Evolutionary conservation across 2,888 invertebrate species (phyloP).

Genomic region (Bruchidius siliquastri): DNA sequence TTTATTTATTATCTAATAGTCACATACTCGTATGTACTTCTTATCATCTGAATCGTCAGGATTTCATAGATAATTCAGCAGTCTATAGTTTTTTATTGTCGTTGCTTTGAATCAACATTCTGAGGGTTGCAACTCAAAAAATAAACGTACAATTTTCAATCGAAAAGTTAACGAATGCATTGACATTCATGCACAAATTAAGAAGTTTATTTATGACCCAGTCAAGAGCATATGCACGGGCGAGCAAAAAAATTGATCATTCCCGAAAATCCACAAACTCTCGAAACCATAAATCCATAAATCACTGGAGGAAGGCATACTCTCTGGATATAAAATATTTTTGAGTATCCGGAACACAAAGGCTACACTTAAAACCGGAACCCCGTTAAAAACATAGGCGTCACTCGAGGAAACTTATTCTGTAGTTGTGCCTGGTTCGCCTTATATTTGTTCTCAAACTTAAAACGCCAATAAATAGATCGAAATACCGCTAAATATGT

Average conservation of each 20-base stretch:
- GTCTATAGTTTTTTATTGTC: no score
- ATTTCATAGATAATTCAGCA: no score
- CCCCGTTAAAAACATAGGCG: neutral
- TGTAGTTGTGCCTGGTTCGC: no score
- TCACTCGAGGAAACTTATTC: neutral
- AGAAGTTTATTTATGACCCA: neutral
- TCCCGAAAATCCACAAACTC: neutral
- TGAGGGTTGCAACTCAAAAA: no score
- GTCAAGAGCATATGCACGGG: neutral
- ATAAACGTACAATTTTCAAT: no score
- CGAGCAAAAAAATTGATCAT: neutral
- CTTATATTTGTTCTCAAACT: no score
- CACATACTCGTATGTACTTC: no score
- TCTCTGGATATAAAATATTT: neutral
- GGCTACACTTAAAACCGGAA: slow-evolving; percentile 5
- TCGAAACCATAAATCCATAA: slow-evolving; percentile 7
- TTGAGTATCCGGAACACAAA: slow-evolving; percentile 4
- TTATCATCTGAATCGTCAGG: no score
- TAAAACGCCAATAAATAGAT: no score
- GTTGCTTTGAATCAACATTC: no score
- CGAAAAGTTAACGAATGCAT: neutral
- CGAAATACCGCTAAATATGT: no score
- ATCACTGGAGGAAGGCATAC: slow-evolving; percentile 3
- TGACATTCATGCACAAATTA: neutral
- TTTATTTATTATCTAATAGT: no score